A percentile compares a stretch with the other conserved stretches of the same genome.
These are phyloP conservation scores for Barypeithes pellucidus DNA, from an alignment of 2,888 invertebrate species.

Conservation along the genomic window DNA sequence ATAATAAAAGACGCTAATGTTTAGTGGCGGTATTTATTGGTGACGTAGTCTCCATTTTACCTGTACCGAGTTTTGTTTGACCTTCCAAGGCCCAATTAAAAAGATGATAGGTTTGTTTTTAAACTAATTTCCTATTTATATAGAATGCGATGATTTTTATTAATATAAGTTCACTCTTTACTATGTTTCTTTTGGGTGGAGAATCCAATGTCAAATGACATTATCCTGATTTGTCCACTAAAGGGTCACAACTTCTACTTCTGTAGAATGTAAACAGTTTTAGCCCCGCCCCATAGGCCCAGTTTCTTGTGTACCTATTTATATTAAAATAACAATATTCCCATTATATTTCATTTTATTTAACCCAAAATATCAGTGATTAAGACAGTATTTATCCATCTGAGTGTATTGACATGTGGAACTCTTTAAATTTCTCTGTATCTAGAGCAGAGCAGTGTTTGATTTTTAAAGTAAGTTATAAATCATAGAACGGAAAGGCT, in stretches of 20 bases:
- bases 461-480: neutral
- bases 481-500: neutral
- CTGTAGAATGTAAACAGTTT: slow-evolving; percentile 69
- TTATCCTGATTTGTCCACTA: slow-evolving; percentile 34
- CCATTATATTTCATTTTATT: neutral
- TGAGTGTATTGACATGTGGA: slow-evolving; percentile 26
- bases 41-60: slow-evolving; percentile 71
- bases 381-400: neutral
- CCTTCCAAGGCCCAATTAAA: slow-evolving; percentile 64
- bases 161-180: slow-evolving; percentile 23
- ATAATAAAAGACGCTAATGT: slow-evolving; percentile 46
- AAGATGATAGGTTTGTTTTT: slow-evolving; percentile 65
- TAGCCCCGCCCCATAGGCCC: slow-evolving; percentile 68
- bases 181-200: slow-evolving; percentile 44
- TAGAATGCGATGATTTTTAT: neutral
- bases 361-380: slow-evolving; percentile 1
- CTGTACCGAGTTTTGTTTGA: slow-evolving; percentile 66
- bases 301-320: slow-evolving; percentile 19
- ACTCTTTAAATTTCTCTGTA: slow-evolving; percentile 55
- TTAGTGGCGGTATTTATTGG: slow-evolving; percentile 66
- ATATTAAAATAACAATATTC: neutral
- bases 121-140: slow-evolving; percentile 38
- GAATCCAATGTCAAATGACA: slow-evolving; percentile 29
- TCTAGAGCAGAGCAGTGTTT: neutral
- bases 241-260: slow-evolving; percentile 30